A percentile compares a stretch with the other conserved stretches of the same genome.
phyloP scores from a whole-genome alignment of 2,888 invertebrate genomes.

The Arctia plantaginis region DNA sequence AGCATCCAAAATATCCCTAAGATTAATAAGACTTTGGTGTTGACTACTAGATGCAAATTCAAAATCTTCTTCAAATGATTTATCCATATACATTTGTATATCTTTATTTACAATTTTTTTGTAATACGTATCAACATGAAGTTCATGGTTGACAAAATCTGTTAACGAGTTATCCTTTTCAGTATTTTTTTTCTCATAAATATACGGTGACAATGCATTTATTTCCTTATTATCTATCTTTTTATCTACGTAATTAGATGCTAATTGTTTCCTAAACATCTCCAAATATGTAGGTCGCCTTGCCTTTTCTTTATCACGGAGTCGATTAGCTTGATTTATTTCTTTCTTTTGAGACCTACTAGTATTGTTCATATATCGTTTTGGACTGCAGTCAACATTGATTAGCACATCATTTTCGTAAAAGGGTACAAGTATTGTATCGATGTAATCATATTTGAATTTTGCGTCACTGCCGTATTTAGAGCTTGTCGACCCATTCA shows the following conservation, averaged over 20 bases:
- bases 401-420: conserved; percentile 12
- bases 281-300: conserved; percentile 11
- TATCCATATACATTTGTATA: conserved; percentile 8
- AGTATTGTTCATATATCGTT: conserved; percentile 6
- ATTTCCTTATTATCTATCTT: neutral
- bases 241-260: neutral
- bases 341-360: conserved; percentile 1
- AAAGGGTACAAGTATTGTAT: conserved; percentile 16
- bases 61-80: conserved; percentile 4
- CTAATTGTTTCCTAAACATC: conserved; percentile 12
- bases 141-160: neutral
- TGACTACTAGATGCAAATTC: neutral
- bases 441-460: neutral
- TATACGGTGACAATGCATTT: neutral
- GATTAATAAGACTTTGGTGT: conserved; percentile 1
- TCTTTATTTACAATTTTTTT: conserved; percentile 5
- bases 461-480: neutral
- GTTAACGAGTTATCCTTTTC: neutral
- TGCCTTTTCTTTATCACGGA: neutral
- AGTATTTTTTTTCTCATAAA: neutral
- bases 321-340: neutral
- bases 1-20: conserved; percentile 10
- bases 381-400: conserved; percentile 9
- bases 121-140: neutral
- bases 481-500: conserved; percentile 8